Percentiles rank a stretch among this genome's conserved stretches.
phyloP scores from a whole-genome alignment of 1,140 invertebrate species.

The Chlorops oryzae region DNA sequence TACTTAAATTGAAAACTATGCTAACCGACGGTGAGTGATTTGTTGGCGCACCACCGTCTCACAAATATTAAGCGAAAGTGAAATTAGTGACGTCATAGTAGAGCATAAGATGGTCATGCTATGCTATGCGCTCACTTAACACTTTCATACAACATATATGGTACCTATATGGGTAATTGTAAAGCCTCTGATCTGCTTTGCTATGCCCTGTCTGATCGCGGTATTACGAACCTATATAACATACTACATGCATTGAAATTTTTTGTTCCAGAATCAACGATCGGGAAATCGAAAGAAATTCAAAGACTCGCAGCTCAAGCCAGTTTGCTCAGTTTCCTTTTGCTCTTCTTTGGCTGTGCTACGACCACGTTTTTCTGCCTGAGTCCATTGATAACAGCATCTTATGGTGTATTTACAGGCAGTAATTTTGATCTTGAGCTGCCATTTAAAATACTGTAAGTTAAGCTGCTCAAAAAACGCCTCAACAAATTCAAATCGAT shows the following conservation, averaged over 20 bases:
- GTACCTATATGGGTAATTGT: background rate
- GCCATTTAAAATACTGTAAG: conserved; percentile 36
- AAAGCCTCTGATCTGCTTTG: background rate
- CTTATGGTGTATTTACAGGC: conserved; percentile 21
- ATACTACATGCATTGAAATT: no score
- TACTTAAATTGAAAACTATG: conserved; percentile 22
- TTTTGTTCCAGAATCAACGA: no score
- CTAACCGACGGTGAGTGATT: conserved; percentile 13
- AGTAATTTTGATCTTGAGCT: conserved; percentile 21
- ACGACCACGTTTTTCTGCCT: conserved; percentile 28
- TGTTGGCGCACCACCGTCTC: background rate
- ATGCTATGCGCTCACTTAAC: conserved; percentile 14
- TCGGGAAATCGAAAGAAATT: no score
- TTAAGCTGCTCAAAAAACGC: no score
- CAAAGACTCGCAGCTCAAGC: conserved; percentile 18
- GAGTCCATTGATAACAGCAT: conserved; percentile 25
- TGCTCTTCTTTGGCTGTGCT: conserved; percentile 21
- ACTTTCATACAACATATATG: conserved; percentile 9
- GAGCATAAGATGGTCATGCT: background rate
- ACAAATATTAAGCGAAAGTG: background rate
- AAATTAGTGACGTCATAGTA: background rate
- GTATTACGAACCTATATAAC: background rate
- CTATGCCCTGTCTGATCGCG: background rate
- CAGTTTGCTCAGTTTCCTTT: conserved; percentile 21
- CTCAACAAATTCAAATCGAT: no score